These are phyloP conservation scores for Drosophila busckii DNA, from an alignment of 1,140 invertebrate genomes.

Conservation along the genomic window DNA sequence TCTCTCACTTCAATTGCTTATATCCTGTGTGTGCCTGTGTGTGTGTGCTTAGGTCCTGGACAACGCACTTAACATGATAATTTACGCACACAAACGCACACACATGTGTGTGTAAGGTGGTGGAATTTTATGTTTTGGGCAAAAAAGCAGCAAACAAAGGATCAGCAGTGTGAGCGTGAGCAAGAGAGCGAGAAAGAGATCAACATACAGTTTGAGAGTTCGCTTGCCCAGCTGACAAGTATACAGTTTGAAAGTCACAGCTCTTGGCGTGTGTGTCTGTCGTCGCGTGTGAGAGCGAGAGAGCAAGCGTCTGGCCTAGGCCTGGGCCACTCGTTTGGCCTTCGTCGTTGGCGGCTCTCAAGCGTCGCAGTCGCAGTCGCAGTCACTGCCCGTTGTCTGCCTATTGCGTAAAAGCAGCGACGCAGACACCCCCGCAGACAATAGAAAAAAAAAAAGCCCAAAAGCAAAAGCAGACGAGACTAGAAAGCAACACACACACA, in stretches of 20 bases:
- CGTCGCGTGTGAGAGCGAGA: constrained; percentile 23
- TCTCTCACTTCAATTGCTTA: constrained; percentile 36
- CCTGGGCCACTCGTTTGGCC: constrained; percentile 51
- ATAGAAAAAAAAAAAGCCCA: constrained; percentile 27
- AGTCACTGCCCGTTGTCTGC: constrained; percentile 32
- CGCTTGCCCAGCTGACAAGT: too few relatives aligned
- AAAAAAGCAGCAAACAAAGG: too few relatives aligned
- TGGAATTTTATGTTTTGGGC: constrained; percentile 68
- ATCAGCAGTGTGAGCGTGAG: too few relatives aligned
- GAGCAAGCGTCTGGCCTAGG: constrained; percentile 22
- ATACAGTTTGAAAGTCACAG: too few relatives aligned
- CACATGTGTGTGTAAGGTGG: constrained; percentile 43
- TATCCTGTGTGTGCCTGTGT: constrained; percentile 19
- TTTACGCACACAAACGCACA: constrained; percentile 43
- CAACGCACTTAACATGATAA: constrained; percentile 44
- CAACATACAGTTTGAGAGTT: too few relatives aligned
- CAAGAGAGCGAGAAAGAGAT: too few relatives aligned
- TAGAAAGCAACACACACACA: constrained; percentile 4
- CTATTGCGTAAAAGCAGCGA: constrained; percentile 65
- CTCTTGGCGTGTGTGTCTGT: too few relatives aligned
- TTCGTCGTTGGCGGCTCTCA: constrained; percentile 22
- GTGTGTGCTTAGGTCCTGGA: constrained; percentile 27
- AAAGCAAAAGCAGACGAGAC: background rate
- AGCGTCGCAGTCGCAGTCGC: constrained; percentile 15
- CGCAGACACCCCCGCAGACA: constrained; percentile 58